These are phyloP conservation scores for Sialis fuliginosa DNA, from an alignment of 2,888 invertebrate genomes.

Conservation along the genomic window DNA sequence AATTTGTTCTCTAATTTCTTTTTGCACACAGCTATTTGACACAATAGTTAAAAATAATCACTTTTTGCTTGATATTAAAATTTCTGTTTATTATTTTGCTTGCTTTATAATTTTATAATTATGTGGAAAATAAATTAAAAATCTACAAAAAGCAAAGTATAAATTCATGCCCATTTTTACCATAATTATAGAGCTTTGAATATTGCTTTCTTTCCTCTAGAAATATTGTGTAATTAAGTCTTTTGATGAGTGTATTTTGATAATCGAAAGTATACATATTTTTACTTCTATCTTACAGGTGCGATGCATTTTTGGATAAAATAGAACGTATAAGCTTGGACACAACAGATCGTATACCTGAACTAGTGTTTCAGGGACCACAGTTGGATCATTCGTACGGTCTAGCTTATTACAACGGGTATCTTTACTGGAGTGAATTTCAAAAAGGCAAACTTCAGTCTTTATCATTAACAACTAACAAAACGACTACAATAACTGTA, in stretches of 20 bases:
- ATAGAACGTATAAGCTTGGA: constrained; percentile 46
- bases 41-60: too few species aligned
- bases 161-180: background rate
- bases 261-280: background rate
- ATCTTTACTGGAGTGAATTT: constrained; percentile 54
- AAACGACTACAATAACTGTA: constrained; percentile 26
- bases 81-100: too few species aligned
- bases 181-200: too few species aligned
- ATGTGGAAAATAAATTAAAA: background rate
- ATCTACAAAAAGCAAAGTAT: background rate
- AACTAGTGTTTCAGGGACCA: constrained; percentile 28
- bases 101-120: background rate
- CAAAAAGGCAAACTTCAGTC: constrained; percentile 38
- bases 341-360: constrained; percentile 26
- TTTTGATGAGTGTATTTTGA: background rate
- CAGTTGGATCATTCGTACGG: constrained; percentile 48
- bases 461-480: constrained; percentile 26
- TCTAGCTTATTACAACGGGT: constrained; percentile 40
- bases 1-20: too few species aligned
- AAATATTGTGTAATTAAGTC: too few species aligned
- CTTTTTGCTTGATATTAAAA: too few species aligned
- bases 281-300: constrained; percentile 22
- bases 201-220: too few species aligned
- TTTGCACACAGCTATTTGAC: too few species aligned
- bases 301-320: constrained; percentile 48